Evolutionary conservation across 1,140 invertebrate genomes (phyloP), one percentile per base, ranked within the genome.

Genomic region (Microplitis demolitor): DNA sequence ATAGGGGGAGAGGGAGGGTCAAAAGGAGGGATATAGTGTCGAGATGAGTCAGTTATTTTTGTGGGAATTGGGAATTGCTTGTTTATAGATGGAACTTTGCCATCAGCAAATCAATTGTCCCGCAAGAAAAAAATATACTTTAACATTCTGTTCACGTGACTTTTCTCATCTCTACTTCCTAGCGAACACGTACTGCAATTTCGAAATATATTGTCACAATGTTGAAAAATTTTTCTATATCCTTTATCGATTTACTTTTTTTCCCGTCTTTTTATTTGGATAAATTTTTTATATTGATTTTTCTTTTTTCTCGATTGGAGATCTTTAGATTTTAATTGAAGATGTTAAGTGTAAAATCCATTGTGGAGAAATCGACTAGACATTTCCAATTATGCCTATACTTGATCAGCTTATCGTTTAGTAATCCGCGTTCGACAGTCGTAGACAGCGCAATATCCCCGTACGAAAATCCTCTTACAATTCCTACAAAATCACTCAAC

Each of bases 321-420:
- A 45, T 45, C 39, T 45, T 8, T 9, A 11, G 39, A 45, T 45
- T 45, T 45, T 45, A 45, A 45, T 24, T 24, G 16, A 58, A 58
- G 16, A 31, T 58, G 56, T 24, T 11, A 16, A 58, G 37, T 50
- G 63, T 14, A 66, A 66, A 66, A 66, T 31, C 51, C 66, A 33
- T 37, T 45, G 39, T 45, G 39, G 53, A 45, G 66, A 61, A 77
- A 31, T 64, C 56, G 66, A 45, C 39, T 62, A 72, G 61, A 71
- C 75, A 78, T 75, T 79, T 78, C 76, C 78, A 73, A 76, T 78
- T 77, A 77, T 66, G 69, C 13, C 13, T 16, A 58, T 64, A 74
- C 16, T 68, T 70, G 72, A 77, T 77, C 72, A 73, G 72, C 76
- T 73, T 71, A 76, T 66, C 62, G 66, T 54, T 56, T 54, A 34